Evolutionary conservation across 2,113 vertebrate species (phyloP).

Genomic region (Saguinus imperator): DNA sequence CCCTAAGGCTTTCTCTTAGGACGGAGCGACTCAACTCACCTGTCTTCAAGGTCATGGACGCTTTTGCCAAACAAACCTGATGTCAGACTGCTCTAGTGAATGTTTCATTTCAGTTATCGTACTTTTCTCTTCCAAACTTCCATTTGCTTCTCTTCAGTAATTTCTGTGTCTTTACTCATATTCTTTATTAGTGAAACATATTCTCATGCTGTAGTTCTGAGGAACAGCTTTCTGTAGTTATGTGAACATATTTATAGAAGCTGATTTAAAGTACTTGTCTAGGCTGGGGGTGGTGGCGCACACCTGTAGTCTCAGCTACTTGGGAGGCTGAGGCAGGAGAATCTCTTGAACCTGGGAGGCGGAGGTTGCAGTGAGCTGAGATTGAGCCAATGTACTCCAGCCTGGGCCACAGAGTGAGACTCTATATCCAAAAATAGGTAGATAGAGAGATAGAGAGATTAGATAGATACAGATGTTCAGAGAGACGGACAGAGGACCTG

Average conservation of each 20-base stretch:
- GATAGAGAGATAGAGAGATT: too few species aligned
- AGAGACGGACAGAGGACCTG: too few species aligned
- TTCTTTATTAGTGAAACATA: neutral
- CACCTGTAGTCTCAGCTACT: too few species aligned
- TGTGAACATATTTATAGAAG: too few species aligned
- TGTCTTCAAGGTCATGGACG: neutral
- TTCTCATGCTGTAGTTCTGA: neutral
- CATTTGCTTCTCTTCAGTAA: neutral
- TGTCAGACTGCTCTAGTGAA: too few species aligned
- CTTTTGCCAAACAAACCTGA: fast-evolving
- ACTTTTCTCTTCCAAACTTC: neutral
- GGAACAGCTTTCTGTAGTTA: neutral
- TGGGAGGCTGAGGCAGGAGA: too few species aligned
- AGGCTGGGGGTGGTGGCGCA: fast-evolving
- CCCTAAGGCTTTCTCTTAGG: neutral
- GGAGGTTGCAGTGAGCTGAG: too few species aligned
- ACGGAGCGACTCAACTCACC: neutral
- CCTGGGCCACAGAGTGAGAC: too few species aligned
- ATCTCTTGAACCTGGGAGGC: too few species aligned
- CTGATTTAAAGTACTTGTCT: neutral
- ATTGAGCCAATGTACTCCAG: too few species aligned
- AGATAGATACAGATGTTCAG: too few species aligned
- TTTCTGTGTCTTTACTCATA: neutral
- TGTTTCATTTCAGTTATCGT: neutral
- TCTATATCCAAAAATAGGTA: too few species aligned